Conservation (phyloP, 2,888 invertebrate species). For the Lissocephala sabroskyi region DNA sequence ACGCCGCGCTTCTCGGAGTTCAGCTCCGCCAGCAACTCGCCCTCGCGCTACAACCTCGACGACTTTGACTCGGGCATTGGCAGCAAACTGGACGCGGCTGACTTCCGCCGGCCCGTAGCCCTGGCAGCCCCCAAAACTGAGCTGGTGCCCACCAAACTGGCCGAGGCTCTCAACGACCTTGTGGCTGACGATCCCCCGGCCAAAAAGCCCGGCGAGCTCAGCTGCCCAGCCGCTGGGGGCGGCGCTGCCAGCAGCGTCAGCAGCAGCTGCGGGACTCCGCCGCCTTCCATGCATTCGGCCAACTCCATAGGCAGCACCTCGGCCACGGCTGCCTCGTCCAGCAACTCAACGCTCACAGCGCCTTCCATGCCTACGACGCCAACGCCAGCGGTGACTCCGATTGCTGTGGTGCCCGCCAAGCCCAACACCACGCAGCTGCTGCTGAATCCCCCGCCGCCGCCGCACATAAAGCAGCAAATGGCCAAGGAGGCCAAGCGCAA, state of each 20-base stretch:
- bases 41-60: slow-evolving; percentile 79
- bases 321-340: slow-evolving; percentile 67
- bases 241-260: slow-evolving; percentile 63
- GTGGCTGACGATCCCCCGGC: slow-evolving; percentile 54
- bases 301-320: slow-evolving; percentile 70
- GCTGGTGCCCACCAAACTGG: slow-evolving; percentile 70
- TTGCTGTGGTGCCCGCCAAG: slow-evolving; percentile 44
- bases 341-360: slow-evolving; percentile 38
- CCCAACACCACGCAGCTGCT: slow-evolving; percentile 68
- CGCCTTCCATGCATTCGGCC: slow-evolving; percentile 66
- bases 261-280: slow-evolving; percentile 68
- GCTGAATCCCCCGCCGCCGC: slow-evolving; percentile 71
- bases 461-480: slow-evolving; percentile 70
- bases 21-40: slow-evolving; percentile 86
- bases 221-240: slow-evolving; percentile 8
- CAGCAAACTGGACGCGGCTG: slow-evolving; percentile 71
- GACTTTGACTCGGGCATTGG: slow-evolving; percentile 74
- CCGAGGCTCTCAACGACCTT: slow-evolving; percentile 75
- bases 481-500: slow-evolving; percentile 72
- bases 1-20: slow-evolving; percentile 84
- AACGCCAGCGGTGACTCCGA: slow-evolving; percentile 21
- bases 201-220: slow-evolving; percentile 35
- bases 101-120: slow-evolving; percentile 73
- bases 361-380: slow-evolving; percentile 31
- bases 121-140: slow-evolving; percentile 70